These are phyloP conservation scores for Megaptera novaeangliae DNA, from an alignment of 2,113 vertebrate species.

Conservation along the genomic window DNA sequence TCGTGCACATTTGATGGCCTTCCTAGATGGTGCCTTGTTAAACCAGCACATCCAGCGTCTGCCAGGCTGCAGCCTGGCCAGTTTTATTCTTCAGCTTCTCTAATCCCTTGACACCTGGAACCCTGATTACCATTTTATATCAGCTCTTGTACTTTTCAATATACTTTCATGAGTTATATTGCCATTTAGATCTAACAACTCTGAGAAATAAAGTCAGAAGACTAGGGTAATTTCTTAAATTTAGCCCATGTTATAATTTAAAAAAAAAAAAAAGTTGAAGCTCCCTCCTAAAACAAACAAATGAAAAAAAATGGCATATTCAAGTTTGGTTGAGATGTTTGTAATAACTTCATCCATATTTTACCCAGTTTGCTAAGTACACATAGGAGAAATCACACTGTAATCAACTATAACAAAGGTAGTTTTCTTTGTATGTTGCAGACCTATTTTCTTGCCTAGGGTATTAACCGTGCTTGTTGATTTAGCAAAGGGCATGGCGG, in stretches of 20 bases:
- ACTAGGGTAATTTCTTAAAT: background rate
- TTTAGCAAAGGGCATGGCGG: background rate
- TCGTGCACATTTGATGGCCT: background rate
- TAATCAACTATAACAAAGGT: background rate
- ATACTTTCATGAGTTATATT: slow-evolving; percentile 10
- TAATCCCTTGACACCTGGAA: background rate
- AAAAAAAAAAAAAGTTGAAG: background rate
- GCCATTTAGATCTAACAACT: background rate
- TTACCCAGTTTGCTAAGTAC: background rate
- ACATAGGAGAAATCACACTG: background rate
- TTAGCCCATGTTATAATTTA: slow-evolving; percentile 8
- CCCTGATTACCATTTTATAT: background rate
- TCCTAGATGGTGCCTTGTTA: background rate
- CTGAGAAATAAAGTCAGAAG: slow-evolving; percentile 27
- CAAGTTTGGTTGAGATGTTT: background rate
- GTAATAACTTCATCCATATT: background rate
- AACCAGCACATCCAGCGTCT: background rate
- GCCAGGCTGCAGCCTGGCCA: background rate
- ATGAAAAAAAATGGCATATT: background rate
- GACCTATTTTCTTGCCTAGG: background rate
- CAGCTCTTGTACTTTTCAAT: background rate
- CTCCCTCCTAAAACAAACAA: background rate
- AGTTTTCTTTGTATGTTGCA: background rate
- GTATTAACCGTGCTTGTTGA: background rate
- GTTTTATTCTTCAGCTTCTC: background rate